A percentile compares a stretch with the other conserved stretches of the same genome.
These are phyloP conservation scores for Thamnophis sirtalis DNA, from an alignment of 2,113 vertebrate genomes.

Conservation along the genomic window DNA sequence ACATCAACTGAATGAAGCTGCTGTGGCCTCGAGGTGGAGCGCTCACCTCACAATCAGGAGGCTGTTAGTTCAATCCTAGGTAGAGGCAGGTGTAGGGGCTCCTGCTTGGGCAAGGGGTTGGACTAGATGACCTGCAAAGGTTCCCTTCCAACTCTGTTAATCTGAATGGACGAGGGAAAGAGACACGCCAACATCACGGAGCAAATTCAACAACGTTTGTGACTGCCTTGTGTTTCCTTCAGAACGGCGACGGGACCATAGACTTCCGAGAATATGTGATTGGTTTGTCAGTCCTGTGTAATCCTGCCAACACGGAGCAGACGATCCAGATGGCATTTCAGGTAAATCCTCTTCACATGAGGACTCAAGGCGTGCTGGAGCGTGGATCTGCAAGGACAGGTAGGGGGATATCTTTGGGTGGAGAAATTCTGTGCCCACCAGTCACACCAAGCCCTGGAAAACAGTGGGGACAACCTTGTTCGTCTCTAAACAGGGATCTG, in stretches of 20 bases:
- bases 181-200: not conserved
- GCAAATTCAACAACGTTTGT: not conserved
- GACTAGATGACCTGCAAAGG: too few species aligned
- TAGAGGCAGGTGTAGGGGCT: too few species aligned
- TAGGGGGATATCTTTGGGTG: not conserved
- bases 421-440: not conserved
- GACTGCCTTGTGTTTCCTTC: constrained; percentile 25
- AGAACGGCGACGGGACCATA: constrained; percentile 92
- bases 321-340: constrained; percentile 90
- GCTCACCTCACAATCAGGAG: too few species aligned
- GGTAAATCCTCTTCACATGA: constrained; percentile 67
- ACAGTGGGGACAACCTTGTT: not conserved
- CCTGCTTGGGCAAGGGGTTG: too few species aligned
- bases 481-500: not conserved
- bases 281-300: constrained; percentile 89
- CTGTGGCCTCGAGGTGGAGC: too few species aligned
- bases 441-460: not conserved
- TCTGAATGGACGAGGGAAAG: not conserved
- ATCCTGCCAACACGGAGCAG: constrained; percentile 91
- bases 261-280: constrained; percentile 99
- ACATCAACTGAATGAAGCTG: not conserved
- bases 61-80: too few species aligned
- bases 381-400: not conserved
- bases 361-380: not conserved
- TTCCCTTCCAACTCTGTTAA: too few species aligned